Evolutionary conservation across 2,888 invertebrate species (phyloP), one percentile per base, ranked within the genome.

Genomic region (Rhogogaster chlorosoma): DNA sequence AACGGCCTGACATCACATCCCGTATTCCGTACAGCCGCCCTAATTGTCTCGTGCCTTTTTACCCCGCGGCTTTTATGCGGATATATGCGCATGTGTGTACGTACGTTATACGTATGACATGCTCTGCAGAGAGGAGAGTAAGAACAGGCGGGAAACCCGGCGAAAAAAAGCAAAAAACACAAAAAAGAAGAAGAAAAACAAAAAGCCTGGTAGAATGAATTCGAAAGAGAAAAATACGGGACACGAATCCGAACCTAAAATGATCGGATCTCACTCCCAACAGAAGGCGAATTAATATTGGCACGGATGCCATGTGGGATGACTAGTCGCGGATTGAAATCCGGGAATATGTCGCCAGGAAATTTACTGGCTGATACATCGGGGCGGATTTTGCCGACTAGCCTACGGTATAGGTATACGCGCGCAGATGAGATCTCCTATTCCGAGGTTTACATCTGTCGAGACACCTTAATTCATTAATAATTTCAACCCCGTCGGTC

Each of bases 391-490:
- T 61, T 26, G 61, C 26, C 61, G 22, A 26, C 26, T 26, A 61
- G 3, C 26, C 26, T 10, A 12, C 36, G 36, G 12, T 15, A 45
- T 45, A 12, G 3, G 22, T 12, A 22, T 7, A 18, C 18, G 12
- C 0, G 61, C 10, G 0, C 26, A 22, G 61, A 22, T 22, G 61
- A 26, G 61, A 61, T 53, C 36, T 36, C 36, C 15, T 73, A 26
- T 73, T 22, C 73, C 22, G n/a, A 42, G 38, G 73, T 42, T 32
- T 32, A 29, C 77, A 77, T 77, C 49, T 77, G 77, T 77, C 77
- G 77, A 77, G 77, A 77, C 42, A 42, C 77, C 49, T 77, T 77
- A 77, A 77, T 77, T 77, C 77, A 77, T 77, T 77, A 77, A 49
- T 77, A 77, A 77, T 77, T 75, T 75, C 75, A 49, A 71, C 38